Base-by-base conservation (phyloP, 2,113 vertebrate species). In the Dicaeum eximium region DNA sequence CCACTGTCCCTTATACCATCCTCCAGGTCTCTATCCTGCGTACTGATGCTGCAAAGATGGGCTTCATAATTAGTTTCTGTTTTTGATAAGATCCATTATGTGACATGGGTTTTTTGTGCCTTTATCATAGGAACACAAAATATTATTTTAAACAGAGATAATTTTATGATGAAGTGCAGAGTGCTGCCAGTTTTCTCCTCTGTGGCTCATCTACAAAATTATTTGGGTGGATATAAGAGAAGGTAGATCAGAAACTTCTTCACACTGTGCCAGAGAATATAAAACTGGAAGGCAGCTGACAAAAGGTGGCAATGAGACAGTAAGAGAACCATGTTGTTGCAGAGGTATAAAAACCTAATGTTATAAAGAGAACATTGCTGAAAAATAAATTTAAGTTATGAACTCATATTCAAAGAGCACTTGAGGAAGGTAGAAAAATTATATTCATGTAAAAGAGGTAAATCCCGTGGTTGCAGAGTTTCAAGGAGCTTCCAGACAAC, bases 221-320 rank as follows among this genome's bases (percentile, higher is more conserved):
- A 54, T 75, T 80, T 82, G 47, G 37, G 70, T 85, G 58, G 28
- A 77, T 66, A 33, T 24, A 93, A 38, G 58, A 56, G n/a, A 84
- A 61, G 28, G 53, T 47, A 85, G 66, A 93, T 79, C 70, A 90
- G 61, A 93, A 93, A 77, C 13, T 69, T 79, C 57, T 91, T 56
- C 40, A 31, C 18, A 57, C 33, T 45, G 25, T 90, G 82, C 38
- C 50, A 86, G 47, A 48, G 57, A 77, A 77, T 64, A 62, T 61
- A 48, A 92, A 86, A 86, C 42, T 21, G 9, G 31, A 70, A 92
- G 66, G 66, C 80, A 95, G 71, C 62, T 81, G 91, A 91, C 70
- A 87, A 89, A 92, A 95, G 87, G 62, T 91, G 66, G 54, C 87
- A 92, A 57, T 22, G 62, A 95, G 51, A 67, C 64, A 80, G 56